Base-by-base conservation (phyloP, 2,113 vertebrate genomes). In the Bufo gargarizans region DNA sequence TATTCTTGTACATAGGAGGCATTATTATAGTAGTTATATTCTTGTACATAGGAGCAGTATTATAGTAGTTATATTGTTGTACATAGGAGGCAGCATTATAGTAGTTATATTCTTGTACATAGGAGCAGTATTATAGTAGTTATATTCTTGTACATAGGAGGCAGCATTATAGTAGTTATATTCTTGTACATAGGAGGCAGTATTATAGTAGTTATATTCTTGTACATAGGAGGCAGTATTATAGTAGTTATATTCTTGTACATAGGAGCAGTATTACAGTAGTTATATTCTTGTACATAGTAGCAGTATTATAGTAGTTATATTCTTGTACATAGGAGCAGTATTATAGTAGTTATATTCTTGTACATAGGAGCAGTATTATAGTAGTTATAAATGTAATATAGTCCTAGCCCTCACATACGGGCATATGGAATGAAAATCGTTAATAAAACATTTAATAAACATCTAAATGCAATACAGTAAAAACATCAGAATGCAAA, bases 121-220 rank as follows among this genome's bases (percentile, higher is more conserved):
- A n/a, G 20, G 19, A 14, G 67, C 67, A 33, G 67, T 69, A 69
- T 69, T 69, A 69, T 69, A 69, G 65, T 69, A 69, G 65, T 69
- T 69, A 58, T 58, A 58, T 58, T 58, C 56, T 58, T 58, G 56
- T 58, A 58, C 56, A 58, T 58, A 58, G 7, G n/a, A 17, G 22
- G 22, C 65, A 33, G 22, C 12, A 69, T 33, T 69, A 69, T 69
- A 69, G 65, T 69, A 69, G 65, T 33, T 69, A 69, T 69, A 69
- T 69, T 69, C 65, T 69, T 69, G 65, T 69, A 69, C 6, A 69
- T 69, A 69, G 65, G 65, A 33, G 33, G 65, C 65, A 69, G 65
- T 69, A 69, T 69, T 69, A 69, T 69, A 69, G 65, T 69, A 69
- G 65, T 69, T 69, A 69, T 69, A 69, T 69, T 69, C 65, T 69